Evolutionary conservation across 2,797 vertebrate genomes (phyloP), one percentile per base, ranked within the genome.

Genomic region (Echeneis naucrates): DNA sequence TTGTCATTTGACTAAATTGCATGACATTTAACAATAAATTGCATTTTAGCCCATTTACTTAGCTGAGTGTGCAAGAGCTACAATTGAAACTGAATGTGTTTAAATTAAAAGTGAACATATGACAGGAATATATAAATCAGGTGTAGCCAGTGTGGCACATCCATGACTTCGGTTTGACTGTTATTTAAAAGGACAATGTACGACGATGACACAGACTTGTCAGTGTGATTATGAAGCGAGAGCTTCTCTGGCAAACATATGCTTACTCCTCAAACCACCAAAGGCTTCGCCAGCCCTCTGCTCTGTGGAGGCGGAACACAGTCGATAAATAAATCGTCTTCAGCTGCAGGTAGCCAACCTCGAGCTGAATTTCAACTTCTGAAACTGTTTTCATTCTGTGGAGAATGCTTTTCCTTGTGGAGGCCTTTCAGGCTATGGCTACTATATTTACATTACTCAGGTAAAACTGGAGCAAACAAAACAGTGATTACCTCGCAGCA

Each of bases 21-120:
- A 70, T 89, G 92, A 87, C 90, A 89, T 92, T 90, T 91, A 78
- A 86, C 83, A 84, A 89, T 85, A 84, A 87, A 89, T 67, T 80
- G 68, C 55, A 57, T 86, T 87, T 87, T 81, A 74, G 62, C 40
- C 54, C 24, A 55, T 88, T 88, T 80, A 72, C 42, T 54, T 58
- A 68, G 71, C 51, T 72, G 84, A 68, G 54, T 70, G 59, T 35
- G 53, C 63, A 16, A 65, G 66, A 59, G 52, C 4, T 68, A 79
- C 63, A 75, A 84, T 85, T 47, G 42, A 37, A 75, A 57, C 26
- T 77, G 44, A 72, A 75, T 53, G 60, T 56, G 68, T 58, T 63
- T 65, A 67, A 72, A 90, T 69, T 42, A 61, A 81, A 82, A 68
- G 61, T 42, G 33, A 77, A 53, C 62, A 53, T 76, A 42, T 79